Evolutionary conservation across 2,797 vertebrate species (phyloP).

Genomic region (Gambusia yucatana): DNA sequence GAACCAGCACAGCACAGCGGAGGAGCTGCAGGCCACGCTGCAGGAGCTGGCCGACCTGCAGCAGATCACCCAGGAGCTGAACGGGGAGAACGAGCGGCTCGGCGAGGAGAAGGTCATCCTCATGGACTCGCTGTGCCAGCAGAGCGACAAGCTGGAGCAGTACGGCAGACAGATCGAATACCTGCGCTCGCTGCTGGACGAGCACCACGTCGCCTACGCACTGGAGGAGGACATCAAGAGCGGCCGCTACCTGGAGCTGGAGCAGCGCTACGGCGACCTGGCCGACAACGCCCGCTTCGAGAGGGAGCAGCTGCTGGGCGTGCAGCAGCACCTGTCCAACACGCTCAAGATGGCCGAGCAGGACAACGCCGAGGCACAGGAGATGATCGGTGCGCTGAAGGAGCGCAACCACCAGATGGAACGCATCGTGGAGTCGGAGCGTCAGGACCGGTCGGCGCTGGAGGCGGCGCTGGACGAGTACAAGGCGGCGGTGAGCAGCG

Average conservation of each 20-base stretch:
- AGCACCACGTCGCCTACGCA: slow-evolving; percentile 89
- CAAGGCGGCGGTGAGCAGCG: slow-evolving; percentile 85
- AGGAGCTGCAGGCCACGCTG: slow-evolving; percentile 95
- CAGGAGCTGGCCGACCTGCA: slow-evolving; percentile 96
- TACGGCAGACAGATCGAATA: slow-evolving; percentile 94
- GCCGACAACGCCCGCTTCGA: slow-evolving; percentile 94
- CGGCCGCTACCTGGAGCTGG: slow-evolving; percentile 93
- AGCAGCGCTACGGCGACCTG: slow-evolving; percentile 92
- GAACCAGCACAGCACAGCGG: slow-evolving; percentile 95
- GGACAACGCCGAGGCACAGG: slow-evolving; percentile 96
- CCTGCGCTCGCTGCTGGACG: slow-evolving; percentile 90
- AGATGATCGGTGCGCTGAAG: slow-evolving; percentile 92
- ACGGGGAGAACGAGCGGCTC: slow-evolving; percentile 93
- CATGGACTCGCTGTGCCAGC: slow-evolving; percentile 97
- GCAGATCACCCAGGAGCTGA: slow-evolving; percentile 96
- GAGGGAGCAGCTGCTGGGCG: slow-evolving; percentile 93
- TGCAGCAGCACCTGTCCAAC: slow-evolving; percentile 96
- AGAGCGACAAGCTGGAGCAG: slow-evolving; percentile 93
- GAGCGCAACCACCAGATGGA: slow-evolving; percentile 97
- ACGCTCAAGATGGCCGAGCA: slow-evolving; percentile 98
- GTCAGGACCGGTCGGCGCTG: slow-evolving; percentile 86
- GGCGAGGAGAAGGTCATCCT: slow-evolving; percentile 96
- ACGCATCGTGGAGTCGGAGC: slow-evolving; percentile 90
- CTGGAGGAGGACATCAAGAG: slow-evolving; percentile 96
- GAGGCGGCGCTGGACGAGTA: slow-evolving; percentile 88